These are phyloP conservation scores for Oryctes rhinoceros DNA, from an alignment of 1,140 invertebrate species.

Conservation along the genomic window DNA sequence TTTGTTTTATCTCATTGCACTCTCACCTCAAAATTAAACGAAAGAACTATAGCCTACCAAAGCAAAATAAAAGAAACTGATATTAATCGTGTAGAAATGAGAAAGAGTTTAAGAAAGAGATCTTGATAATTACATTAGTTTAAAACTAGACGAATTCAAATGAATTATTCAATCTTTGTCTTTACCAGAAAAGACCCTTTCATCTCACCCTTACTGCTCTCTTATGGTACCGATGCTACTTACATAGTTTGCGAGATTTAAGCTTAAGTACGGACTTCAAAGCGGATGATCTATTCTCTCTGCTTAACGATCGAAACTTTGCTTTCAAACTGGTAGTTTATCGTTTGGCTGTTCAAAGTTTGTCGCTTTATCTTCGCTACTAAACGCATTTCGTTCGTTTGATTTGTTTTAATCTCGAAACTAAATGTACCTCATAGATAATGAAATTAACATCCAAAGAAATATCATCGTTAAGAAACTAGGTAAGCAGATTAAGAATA, in stretches of 20 bases:
- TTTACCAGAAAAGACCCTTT: not conserved
- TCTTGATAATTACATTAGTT: not conserved
- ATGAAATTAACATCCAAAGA: too few species aligned
- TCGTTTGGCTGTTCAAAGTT: not conserved
- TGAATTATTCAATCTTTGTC: not conserved
- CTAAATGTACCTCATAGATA: too few species aligned
- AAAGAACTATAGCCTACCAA: too few species aligned
- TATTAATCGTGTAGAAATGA: too few species aligned
- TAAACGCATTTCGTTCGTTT: too few species aligned
- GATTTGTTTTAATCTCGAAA: too few species aligned
- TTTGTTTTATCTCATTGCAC: too few species aligned
- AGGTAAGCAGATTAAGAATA: too few species aligned
- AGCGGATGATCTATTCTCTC: not conserved
- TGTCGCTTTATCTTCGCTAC: not conserved
- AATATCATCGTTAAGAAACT: too few species aligned
- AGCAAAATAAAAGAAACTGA: too few species aligned
- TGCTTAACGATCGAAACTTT: slow-evolving; percentile 13
- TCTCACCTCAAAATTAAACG: too few species aligned
- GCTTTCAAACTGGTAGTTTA: not conserved
- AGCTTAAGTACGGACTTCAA: not conserved
- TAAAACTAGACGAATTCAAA: not conserved
- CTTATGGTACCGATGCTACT: not conserved
- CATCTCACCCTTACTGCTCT: not conserved
- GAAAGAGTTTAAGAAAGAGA: not conserved
- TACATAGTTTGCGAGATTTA: slow-evolving; percentile 8